phyloP scores from a whole-genome alignment of 2,888 invertebrate species.

The Odontocolon sp. region DNA sequence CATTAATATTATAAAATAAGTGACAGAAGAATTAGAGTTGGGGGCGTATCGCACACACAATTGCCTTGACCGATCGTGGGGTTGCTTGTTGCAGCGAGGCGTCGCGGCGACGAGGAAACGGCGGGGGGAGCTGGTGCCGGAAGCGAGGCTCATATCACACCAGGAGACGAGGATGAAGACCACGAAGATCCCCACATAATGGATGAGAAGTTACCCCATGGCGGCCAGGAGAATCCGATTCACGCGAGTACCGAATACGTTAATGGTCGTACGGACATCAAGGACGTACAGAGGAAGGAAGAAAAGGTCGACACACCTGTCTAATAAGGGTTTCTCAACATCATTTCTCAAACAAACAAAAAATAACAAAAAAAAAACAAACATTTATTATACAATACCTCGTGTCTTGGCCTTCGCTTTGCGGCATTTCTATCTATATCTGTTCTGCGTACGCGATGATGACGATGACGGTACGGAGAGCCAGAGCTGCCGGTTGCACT shows the following conservation, averaged over 20 bases:
- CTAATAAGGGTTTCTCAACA: conserved; percentile 75
- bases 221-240: conserved; percentile 79
- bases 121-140: conserved; percentile 84
- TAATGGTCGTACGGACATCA: conserved; percentile 83
- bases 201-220: conserved; percentile 78
- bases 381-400: conserved; percentile 45
- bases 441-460: not conserved
- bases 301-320: conserved; percentile 83
- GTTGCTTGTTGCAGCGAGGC: conserved; percentile 81
- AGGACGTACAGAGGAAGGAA: conserved; percentile 83
- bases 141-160: conserved; percentile 84
- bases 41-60: conserved; percentile 64
- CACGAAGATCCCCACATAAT: conserved; percentile 79
- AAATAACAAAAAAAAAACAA: conserved; percentile 32
- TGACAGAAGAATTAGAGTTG: conserved; percentile 25
- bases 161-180: conserved; percentile 80
- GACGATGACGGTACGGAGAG: conserved; percentile 21
- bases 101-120: conserved; percentile 82
- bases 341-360: conserved; percentile 35
- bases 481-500: conserved; percentile 6
- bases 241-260: conserved; percentile 84
- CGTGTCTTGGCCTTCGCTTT: conserved; percentile 53
- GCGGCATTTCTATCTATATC: conserved; percentile 36
- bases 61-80: conserved; percentile 80
- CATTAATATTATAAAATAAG: conserved; percentile 16